These are phyloP conservation scores for Tauraco erythrolophus DNA, from an alignment of 2,113 vertebrate species.

Conservation along the genomic window DNA sequence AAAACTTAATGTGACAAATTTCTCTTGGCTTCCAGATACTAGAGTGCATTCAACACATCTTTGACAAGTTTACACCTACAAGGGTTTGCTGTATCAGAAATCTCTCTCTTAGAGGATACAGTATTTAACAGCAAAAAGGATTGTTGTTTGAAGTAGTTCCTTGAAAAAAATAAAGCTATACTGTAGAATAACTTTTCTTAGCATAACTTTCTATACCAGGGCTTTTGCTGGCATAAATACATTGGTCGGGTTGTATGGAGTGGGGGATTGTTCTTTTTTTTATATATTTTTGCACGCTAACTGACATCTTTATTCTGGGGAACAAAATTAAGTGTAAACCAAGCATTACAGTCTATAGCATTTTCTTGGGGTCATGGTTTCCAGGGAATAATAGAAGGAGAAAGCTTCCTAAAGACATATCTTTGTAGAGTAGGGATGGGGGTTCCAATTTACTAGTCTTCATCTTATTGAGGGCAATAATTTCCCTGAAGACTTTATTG, in stretches of 20 bases:
- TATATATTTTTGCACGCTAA: neutral
- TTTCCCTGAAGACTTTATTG: conserved; percentile 75
- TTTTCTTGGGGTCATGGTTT: conserved; percentile 47
- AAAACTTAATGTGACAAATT: neutral
- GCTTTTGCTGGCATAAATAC: neutral
- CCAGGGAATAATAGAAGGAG: conserved; percentile 54
- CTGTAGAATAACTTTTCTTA: neutral
- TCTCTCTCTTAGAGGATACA: neutral
- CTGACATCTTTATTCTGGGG: conserved; percentile 51
- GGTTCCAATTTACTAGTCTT: conserved; percentile 70
- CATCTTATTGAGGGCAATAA: conserved; percentile 68
- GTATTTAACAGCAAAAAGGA: neutral
- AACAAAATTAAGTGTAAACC: conserved; percentile 59
- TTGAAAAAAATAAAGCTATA: neutral
- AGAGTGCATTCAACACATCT: neutral
- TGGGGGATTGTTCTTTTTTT: neutral
- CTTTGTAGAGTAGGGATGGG: conserved; percentile 55
- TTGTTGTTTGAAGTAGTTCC: neutral
- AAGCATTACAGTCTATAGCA: conserved; percentile 10
- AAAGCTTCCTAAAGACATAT: conserved; percentile 65
- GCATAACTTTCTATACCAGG: neutral
- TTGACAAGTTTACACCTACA: neutral
- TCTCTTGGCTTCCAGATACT: neutral
- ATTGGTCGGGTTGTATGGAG: neutral
- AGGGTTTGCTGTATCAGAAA: neutral